Percentiles rank a stretch among this genome's conserved stretches.
Conservation (phyloP, 2,797 vertebrate species). For the Amniataba percoides region DNA sequence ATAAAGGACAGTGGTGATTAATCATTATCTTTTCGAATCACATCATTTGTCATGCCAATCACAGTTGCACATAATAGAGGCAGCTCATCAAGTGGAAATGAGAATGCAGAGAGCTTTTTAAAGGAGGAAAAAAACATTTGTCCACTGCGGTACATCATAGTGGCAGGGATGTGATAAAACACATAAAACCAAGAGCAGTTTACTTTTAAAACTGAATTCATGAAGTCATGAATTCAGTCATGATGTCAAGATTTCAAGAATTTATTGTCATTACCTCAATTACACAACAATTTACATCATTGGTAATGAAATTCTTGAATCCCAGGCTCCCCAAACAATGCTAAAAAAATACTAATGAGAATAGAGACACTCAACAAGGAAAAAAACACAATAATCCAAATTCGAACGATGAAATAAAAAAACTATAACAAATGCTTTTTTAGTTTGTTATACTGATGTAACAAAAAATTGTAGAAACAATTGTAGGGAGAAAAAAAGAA, state of each 20-base stretch:
- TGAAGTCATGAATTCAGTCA: too few relatives aligned
- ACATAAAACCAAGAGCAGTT: not conserved
- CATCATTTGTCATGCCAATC: slow-evolving; percentile 24
- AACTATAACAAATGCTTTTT: too few relatives aligned
- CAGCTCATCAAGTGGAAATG: slow-evolving; percentile 20
- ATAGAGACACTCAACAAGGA: too few relatives aligned
- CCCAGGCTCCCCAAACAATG: too few relatives aligned
- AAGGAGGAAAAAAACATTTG: not conserved
- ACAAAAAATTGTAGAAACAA: too few relatives aligned
- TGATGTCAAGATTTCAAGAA: not conserved
- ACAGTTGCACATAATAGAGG: slow-evolving; percentile 20
- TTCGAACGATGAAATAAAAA: not conserved
- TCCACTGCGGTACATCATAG: not conserved
- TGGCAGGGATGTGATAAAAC: not conserved
- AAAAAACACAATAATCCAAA: slow-evolving; percentile 3
- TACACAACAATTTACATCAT: too few relatives aligned
- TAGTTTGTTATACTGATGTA: not conserved
- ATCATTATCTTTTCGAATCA: slow-evolving; percentile 19
- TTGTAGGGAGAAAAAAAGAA: not conserved
- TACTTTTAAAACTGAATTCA: not conserved
- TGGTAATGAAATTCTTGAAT: too few relatives aligned
- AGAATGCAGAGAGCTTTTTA: slow-evolving; percentile 10
- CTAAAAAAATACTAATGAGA: too few relatives aligned
- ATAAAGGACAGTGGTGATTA: slow-evolving; percentile 24
- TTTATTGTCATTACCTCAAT: too few relatives aligned